phyloP scores from a whole-genome alignment of 2,113 vertebrate genomes.

The Embiotoca jacksoni region DNA sequence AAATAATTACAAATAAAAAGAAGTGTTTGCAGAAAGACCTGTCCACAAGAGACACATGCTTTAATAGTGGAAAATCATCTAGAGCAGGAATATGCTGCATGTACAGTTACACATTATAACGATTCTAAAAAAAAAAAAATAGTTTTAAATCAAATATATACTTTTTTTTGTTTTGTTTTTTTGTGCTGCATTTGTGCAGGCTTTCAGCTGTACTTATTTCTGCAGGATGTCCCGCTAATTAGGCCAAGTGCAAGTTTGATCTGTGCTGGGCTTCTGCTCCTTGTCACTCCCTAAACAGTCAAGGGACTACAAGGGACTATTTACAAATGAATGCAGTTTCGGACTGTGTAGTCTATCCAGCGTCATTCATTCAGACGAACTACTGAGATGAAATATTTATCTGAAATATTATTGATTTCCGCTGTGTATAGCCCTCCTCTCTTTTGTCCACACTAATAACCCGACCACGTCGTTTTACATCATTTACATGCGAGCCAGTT shows the following conservation, averaged over 20 bases:
- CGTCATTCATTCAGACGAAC: no score
- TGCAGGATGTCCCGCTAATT: constrained; percentile 10
- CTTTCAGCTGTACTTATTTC: not conserved
- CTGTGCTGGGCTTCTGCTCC: not conserved
- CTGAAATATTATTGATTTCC: constrained; percentile 18
- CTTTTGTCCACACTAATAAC: constrained; percentile 5
- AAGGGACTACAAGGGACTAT: not conserved
- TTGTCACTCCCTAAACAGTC: not conserved
- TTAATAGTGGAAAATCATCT: not conserved
- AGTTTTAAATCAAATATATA: not conserved
- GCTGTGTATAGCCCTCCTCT: not conserved
- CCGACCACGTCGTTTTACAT: constrained; percentile 10
- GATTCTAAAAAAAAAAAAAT: not conserved
- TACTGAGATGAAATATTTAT: not conserved
- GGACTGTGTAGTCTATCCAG: not conserved
- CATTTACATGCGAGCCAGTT: constrained; percentile 15
- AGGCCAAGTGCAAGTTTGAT: constrained; percentile 38
- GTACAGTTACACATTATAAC: not conserved
- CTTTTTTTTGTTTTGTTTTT: not conserved
- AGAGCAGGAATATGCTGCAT: not conserved
- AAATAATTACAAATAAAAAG: constrained; percentile 14
- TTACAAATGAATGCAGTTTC: not conserved
- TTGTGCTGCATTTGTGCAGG: not conserved
- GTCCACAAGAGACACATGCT: constrained; percentile 10
- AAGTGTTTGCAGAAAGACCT: not conserved